Percentiles rank a stretch among this genome's conserved stretches.
phyloP scores from a whole-genome alignment of 1,140 invertebrate genomes.

The Panulirus ornatus region DNA sequence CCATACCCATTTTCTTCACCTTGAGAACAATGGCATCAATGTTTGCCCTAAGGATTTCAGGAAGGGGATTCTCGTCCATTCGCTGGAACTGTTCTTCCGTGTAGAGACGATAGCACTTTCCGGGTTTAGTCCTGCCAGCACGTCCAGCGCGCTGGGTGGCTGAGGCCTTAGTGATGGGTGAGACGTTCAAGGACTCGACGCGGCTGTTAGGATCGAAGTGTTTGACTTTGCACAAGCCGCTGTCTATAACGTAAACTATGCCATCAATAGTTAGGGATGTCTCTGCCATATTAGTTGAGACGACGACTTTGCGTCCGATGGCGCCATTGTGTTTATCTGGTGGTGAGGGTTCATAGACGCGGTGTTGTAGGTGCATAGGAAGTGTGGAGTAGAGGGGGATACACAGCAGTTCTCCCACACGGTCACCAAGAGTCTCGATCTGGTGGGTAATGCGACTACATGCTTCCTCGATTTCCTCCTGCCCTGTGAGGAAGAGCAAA shows the following conservation, averaged over 20 bases:
- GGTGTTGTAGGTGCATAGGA: neutral
- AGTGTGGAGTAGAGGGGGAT: neutral
- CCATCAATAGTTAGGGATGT: neutral
- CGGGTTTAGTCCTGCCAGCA: neutral
- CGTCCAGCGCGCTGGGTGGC: neutral
- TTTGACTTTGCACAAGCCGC: neutral
- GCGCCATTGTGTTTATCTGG: neutral
- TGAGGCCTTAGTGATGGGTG: neutral
- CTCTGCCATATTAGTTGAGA: neutral
- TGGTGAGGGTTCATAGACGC: neutral
- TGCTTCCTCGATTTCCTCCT: neutral
- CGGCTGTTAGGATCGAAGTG: neutral
- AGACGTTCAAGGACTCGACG: neutral
- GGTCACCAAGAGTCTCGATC: neutral
- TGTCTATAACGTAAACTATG: neutral
- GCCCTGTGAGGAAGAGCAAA: neutral
- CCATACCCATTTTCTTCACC: neutral
- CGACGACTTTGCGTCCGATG: neutral
- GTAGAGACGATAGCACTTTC: slow-evolving; percentile 15
- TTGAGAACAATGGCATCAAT: neutral
- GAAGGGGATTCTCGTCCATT: neutral
- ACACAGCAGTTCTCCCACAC: neutral
- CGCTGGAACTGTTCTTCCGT: no score
- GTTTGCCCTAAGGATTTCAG: neutral
- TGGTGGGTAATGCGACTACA: neutral